Evolutionary conservation across 1,140 invertebrate species (phyloP).

Genomic region (Asbolus verrucosus): DNA sequence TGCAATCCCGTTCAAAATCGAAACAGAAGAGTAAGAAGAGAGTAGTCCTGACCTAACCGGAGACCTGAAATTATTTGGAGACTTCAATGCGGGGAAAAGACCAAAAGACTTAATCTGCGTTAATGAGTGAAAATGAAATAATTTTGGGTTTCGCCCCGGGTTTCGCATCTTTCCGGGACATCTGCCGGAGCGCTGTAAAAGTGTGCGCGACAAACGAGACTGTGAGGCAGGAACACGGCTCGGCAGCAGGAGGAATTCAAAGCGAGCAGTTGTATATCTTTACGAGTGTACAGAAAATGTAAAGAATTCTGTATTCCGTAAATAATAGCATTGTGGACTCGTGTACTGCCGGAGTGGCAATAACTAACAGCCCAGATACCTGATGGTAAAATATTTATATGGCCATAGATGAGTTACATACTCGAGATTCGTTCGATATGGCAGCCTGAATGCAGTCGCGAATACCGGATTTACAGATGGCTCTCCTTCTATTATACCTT

Average conservation of each 20-base stretch:
- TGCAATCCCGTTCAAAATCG: too few species aligned
- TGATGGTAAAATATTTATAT: constrained; percentile 49
- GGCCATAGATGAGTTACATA: constrained; percentile 49
- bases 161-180: neutral
- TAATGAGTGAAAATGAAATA: too few species aligned
- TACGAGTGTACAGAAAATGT: constrained; percentile 49
- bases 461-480: neutral
- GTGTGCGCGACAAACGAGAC: constrained; percentile 18
- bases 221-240: constrained; percentile 39
- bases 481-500: neutral
- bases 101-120: too few species aligned
- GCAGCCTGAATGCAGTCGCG: neutral
- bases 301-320: constrained; percentile 55
- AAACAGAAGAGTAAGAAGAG: too few species aligned
- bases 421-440: constrained; percentile 43
- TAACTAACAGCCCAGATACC: constrained; percentile 43
- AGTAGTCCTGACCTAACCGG: too few species aligned
- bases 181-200: constrained; percentile 10
- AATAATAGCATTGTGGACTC: constrained; percentile 56
- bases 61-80: too few species aligned
- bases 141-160: neutral
- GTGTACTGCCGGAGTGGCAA: constrained; percentile 52
- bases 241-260: constrained; percentile 47
- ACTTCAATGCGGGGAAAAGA: too few species aligned
- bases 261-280: constrained; percentile 46